Evolutionary conservation across 2,797 vertebrate genomes (phyloP), one percentile per base, ranked within the genome.

Genomic region (Vultur gryphus): DNA sequence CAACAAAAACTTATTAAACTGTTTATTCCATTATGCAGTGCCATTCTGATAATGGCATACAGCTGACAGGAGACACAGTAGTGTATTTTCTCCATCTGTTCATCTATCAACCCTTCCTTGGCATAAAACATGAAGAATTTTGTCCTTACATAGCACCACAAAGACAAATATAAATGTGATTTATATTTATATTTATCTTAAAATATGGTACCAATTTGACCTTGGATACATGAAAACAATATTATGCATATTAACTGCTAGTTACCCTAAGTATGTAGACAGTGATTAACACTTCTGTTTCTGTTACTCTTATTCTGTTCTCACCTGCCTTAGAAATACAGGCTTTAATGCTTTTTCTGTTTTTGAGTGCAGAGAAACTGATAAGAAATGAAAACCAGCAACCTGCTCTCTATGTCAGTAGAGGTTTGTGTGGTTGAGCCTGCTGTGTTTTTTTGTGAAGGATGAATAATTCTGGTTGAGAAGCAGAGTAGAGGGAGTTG

Each of bases 31-130:
- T 90, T 92, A 87, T 55, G 25, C 9, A 49, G 69, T 79, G 57
- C 16, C 15, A 49, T 95, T 96, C 72, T 95, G 52, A 91, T 76
- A 95, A 92, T 43, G 37, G 17, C 28, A 76, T 54, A 84, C 58
- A 97, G 81, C 33, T 94, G 71, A 96, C 16, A 85, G 51, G 67
- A 90, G 24, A 88, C 73, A 65, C 82, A 76, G 23, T 77, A 59
- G 73, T 91, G 52, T 90, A 35, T 83, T 97, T 64, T 33, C 26
- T 77, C 72, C 93, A 96, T 97, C 94, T 98, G 86, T 91, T 97
- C 57, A 96, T 93, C 54, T 83, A 83, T 88, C 79, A 96, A 65
- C 26, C 14, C 73, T 96, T 90, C 17, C 19, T 82, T 55, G 54
- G 66, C 44, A 91, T 49, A 75, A 64, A 94, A 83, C 29, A 70